Evolutionary conservation across 2,797 vertebrate genomes (phyloP).

Genomic region (Botia kubotai): DNA sequence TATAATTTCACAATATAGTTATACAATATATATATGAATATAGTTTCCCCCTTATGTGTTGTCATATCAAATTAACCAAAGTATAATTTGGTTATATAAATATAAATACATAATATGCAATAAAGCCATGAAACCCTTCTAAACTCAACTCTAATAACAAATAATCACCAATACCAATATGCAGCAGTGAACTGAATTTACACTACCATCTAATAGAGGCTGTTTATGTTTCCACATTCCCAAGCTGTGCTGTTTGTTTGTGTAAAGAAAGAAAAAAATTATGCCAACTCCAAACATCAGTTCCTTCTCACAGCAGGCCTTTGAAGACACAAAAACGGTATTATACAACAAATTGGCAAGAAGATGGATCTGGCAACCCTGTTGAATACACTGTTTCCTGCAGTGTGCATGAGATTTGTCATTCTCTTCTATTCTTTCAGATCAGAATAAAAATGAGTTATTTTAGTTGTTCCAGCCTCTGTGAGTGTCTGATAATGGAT

Average conservation of each 20-base stretch:
- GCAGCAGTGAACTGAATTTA: constrained; percentile 2
- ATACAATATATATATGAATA: background rate
- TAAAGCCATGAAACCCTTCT: constrained; percentile 11
- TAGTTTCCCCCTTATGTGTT: background rate
- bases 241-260: constrained; percentile 32
- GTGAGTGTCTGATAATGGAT: constrained; percentile 51
- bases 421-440: constrained; percentile 64
- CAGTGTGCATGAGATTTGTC: constrained; percentile 54
- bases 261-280: constrained; percentile 68
- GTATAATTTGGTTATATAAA: background rate
- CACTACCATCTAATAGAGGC: constrained; percentile 5
- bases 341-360: constrained; percentile 62
- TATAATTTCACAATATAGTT: background rate
- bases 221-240: constrained; percentile 21
- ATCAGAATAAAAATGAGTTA: constrained; percentile 64
- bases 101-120: background rate
- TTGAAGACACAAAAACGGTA: constrained; percentile 43
- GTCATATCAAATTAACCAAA: constrained; percentile 4
- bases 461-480: constrained; percentile 62
- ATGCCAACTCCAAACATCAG: constrained; percentile 62
- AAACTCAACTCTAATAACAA: background rate
- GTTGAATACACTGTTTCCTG: constrained; percentile 63
- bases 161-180: background rate
- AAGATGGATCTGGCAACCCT: constrained; percentile 62
- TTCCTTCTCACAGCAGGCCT: constrained; percentile 60